Evolutionary conservation across 2,797 vertebrate species (phyloP), one percentile per base, ranked within the genome.

Genomic region (Periophthalmus magnuspinnatus): DNA sequence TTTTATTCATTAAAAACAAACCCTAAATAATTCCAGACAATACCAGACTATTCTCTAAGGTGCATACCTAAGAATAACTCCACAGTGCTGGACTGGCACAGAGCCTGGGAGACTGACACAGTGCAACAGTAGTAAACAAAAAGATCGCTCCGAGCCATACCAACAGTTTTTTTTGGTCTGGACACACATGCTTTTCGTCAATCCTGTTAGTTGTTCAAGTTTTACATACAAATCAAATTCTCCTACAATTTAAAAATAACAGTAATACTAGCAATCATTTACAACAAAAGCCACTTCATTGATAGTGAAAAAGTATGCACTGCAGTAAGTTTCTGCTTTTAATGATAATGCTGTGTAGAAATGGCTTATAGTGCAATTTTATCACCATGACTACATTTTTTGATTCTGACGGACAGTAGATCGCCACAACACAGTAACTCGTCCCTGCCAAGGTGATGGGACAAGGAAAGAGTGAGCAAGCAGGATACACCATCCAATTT

Each of bases 401-500:
- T 34, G 19, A 19, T 65, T 61, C 75, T 67, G 69, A 85, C 47
- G 67, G 76, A 80, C 74, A 80, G 63, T 33, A 57, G 65, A 68
- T 60, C 61, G 78, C 76, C 60, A 50, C 74, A 54, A 54, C 67
- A 78, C 79, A 85, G 80, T 64, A 48, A 68, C 77, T 64, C 67
- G 68, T 54, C 47, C 70, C 56, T 64, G 56, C 1, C 72, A 28
- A 72, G 72, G 79, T 78, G 82, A 81, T 65, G 33, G 63, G 70
- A 78, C 69, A 54, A 71, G 70, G 57, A 19, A 4, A 67, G 71
- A 68, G 69, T 67, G 65, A 69, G 57, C 58, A 62, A 70, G 75
- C 17, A 22, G 84, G 85, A 76, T 70, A 79, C 72, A 74, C 76
- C 68, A 78, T 85, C 86, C 86, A 89, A 92, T 93, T 92, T 91